phyloP scores from a whole-genome alignment of 2,113 vertebrate genomes.

The Ochotona curzoniae region DNA sequence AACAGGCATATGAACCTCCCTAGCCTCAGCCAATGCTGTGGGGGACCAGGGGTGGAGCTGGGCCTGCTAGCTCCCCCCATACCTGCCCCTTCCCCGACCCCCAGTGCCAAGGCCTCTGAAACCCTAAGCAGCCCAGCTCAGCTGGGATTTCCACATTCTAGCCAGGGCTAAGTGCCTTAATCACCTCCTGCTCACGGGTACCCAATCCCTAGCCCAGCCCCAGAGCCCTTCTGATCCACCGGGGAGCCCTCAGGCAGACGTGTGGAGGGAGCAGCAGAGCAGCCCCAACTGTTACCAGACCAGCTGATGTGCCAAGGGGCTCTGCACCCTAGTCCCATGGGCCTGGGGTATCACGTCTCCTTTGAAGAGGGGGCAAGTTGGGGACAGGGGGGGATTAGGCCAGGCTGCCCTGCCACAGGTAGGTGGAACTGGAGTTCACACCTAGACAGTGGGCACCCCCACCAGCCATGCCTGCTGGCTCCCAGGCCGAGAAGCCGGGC shows the following conservation, averaged over 20 bases:
- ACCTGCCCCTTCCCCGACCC: background rate
- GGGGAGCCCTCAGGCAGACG: no score
- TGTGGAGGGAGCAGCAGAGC: no score
- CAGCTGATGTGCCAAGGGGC: no score
- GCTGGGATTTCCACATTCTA: conserved; percentile 62
- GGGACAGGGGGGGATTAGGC: background rate
- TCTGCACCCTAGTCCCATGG: no score
- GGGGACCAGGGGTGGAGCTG: background rate
- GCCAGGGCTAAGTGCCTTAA: conserved; percentile 21
- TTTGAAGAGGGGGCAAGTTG: no score
- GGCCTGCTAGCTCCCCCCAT: background rate
- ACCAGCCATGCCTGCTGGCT: no score
- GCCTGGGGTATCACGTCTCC: no score
- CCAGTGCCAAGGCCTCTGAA: background rate
- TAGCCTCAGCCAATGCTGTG: background rate
- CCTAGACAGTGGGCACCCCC: background rate
- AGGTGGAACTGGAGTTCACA: background rate
- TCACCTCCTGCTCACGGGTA: background rate
- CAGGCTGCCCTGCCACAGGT: background rate
- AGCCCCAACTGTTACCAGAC: background rate
- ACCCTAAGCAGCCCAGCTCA: background rate
- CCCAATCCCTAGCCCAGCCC: background rate
- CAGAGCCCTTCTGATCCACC: background rate
- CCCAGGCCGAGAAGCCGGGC: no score
- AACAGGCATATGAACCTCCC: background rate